Evolutionary conservation across 1,140 invertebrate genomes (phyloP).

Genomic region (Lepeophtheirus salmonis): DNA sequence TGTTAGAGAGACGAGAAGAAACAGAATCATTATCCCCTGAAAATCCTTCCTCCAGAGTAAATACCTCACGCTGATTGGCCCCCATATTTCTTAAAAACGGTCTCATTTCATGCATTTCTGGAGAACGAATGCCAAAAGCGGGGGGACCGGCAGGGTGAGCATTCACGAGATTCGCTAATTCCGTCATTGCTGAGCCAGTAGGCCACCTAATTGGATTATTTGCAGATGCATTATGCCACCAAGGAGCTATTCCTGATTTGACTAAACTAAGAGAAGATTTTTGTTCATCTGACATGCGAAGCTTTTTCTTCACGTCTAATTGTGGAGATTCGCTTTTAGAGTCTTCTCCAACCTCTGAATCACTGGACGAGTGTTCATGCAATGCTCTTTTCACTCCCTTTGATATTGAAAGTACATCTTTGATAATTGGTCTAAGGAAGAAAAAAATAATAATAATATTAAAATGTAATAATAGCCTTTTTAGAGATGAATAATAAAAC

Average conservation of each 20-base stretch:
- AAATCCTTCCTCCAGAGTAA: conserved; percentile 20
- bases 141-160: conserved; percentile 2
- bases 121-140: not conserved
- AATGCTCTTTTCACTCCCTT: conserved; percentile 23
- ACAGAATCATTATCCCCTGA: conserved; percentile 45
- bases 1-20: conserved; percentile 69
- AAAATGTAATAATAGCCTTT: conserved; percentile 18
- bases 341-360: conserved; percentile 16
- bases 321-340: conserved; percentile 26
- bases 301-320: conserved; percentile 17
- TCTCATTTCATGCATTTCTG: conserved; percentile 1
- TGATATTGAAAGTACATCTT: no score
- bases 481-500: no score
- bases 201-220: not conserved
- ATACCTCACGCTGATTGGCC: not conserved
- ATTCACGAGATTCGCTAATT: conserved; percentile 32
- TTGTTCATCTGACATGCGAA: conserved; percentile 7
- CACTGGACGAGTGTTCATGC: conserved; percentile 29
- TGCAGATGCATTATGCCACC: not conserved
- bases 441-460: no score
- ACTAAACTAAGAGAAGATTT: not conserved
- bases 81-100: conserved; percentile 1
- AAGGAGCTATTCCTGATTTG: not conserved
- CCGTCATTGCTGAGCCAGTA: conserved; percentile 29
- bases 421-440: no score